phyloP scores from a whole-genome alignment of 2,888 invertebrate genomes.

The Liodrosophila aerea region DNA sequence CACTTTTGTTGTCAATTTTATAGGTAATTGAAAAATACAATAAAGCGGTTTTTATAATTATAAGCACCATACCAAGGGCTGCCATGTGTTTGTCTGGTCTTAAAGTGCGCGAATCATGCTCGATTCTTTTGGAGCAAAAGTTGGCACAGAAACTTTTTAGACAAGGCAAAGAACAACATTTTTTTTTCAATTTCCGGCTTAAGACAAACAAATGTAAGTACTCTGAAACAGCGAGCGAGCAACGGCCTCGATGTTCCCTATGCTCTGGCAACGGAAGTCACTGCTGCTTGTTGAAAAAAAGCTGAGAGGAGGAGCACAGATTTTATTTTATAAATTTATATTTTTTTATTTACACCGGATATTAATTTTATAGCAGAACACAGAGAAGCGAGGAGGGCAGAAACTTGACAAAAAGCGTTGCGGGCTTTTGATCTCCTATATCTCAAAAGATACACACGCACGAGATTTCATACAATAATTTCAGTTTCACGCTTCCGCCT shows the following conservation, averaged over 20 bases:
- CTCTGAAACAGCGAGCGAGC: constrained; percentile 18
- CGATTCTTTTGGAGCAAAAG: constrained; percentile 22
- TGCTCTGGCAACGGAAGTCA: constrained; percentile 56
- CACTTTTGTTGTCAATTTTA: constrained; percentile 75
- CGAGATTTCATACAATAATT: constrained; percentile 62
- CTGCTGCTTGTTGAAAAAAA: constrained; percentile 61
- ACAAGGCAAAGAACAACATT: constrained; percentile 54
- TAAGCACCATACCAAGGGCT: constrained; percentile 18
- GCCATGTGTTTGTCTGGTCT: no score
- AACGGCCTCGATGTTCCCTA: constrained; percentile 13
- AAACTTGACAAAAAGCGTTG: constrained; percentile 58
- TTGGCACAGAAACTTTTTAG: constrained; percentile 53
- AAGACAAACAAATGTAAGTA: constrained; percentile 71
- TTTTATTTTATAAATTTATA: constrained; percentile 12
- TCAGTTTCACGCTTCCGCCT: constrained; percentile 60
- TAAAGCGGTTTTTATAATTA: constrained; percentile 74
- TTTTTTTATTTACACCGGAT: constrained; percentile 77
- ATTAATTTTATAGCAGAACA: constrained; percentile 76
- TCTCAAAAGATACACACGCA: constrained; percentile 25
- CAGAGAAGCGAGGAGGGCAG: constrained; percentile 36
- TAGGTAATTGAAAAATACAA: constrained; percentile 78
- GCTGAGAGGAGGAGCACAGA: constrained; percentile 23
- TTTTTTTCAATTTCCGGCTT: constrained; percentile 77
- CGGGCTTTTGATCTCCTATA: constrained; percentile 68
- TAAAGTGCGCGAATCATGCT: constrained; percentile 18